phyloP scores from a whole-genome alignment of 2,888 invertebrate species.

The Erebia aethiops region DNA sequence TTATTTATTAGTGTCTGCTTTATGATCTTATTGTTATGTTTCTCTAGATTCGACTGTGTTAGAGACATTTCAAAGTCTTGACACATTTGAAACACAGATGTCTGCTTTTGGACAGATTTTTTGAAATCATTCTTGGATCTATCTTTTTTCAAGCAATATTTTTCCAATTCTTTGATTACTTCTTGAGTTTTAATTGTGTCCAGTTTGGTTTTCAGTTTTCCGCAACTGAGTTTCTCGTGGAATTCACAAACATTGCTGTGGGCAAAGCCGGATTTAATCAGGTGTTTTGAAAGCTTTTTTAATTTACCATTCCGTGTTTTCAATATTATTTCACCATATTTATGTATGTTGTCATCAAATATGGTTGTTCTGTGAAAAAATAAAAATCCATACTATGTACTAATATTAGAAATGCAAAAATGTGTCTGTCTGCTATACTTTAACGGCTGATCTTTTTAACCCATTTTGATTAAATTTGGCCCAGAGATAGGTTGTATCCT shows the following conservation, averaged over 20 bases:
- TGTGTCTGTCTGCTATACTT: too few relatives aligned
- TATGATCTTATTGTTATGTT: conserved; percentile 40
- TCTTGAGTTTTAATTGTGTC: conserved; percentile 42
- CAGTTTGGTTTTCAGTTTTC: conserved; percentile 55
- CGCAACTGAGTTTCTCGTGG: conserved; percentile 49
- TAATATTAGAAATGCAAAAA: too few relatives aligned
- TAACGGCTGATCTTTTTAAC: background rate
- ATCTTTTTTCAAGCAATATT: conserved; percentile 42
- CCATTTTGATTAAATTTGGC: too few relatives aligned
- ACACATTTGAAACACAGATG: conserved; percentile 45
- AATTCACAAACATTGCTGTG: conserved; percentile 52
- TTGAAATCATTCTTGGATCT: conserved; percentile 42
- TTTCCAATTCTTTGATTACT: conserved; percentile 52
- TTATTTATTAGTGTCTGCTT: conserved; percentile 50
- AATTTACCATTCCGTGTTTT: conserved; percentile 46
- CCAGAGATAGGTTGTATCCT: too few relatives aligned
- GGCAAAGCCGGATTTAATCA: conserved; percentile 54
- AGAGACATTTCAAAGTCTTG: conserved; percentile 48
- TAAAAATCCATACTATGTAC: background rate
- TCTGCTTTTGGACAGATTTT: conserved; percentile 51
- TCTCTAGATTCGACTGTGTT: conserved; percentile 47
- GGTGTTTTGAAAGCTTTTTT: conserved; percentile 46
- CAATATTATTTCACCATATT: conserved; percentile 64
- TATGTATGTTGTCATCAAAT: conserved; percentile 65
- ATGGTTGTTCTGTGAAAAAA: conserved; percentile 59